Base-by-base conservation (phyloP, 2,797 vertebrate species). In the Podarcis siculus region DNA sequence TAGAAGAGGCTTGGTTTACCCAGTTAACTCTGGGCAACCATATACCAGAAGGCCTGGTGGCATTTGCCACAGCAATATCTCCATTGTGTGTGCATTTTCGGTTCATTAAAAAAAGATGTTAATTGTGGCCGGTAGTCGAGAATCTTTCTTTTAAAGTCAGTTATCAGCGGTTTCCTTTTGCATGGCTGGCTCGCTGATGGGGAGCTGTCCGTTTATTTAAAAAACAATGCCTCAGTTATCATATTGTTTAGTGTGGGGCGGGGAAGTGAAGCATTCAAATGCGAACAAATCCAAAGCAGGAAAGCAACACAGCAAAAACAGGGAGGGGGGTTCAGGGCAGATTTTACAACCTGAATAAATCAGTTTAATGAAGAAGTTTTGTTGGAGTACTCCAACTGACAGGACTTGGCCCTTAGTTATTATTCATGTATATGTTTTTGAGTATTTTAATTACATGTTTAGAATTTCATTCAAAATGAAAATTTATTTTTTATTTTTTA, bases 221-320 rank as follows among this genome's bases (percentile, higher is more conserved):
- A 94, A 97, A 97, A 97, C 94, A 95, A 95, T 86, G 85, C 89
- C 89, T 88, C 84, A 91, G 91, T 96, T 97, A 96, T 94, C 90
- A 0, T 88, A 84, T 25, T 94, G 91, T 93, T 96, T 95, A 89
- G 87, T 91, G 87, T 88, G 80, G 92, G 91, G 90, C 86, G 85
- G 89, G 92, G 94, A 94, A 92, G 92, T n/a, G 5, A 81, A 87
- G 87, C 89, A 85, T 45, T 91, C 32, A 85, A 4, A 89, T 85
- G 78, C 39, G 42, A 87, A 77, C n/a, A 87, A 55, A 49, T 37
- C 69, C 58, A 67, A 91, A 92, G 82, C 91, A 64, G 23, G 35
- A 55, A 64, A 90, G 82, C 89, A 77, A 15, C 35, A 87, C 67
- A 42, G 88, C 82, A 89, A 58, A 88, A 89, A 55, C 83, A 87